Conservation (phyloP, 2,888 invertebrate species). For the Ornithoptera priamus region DNA sequence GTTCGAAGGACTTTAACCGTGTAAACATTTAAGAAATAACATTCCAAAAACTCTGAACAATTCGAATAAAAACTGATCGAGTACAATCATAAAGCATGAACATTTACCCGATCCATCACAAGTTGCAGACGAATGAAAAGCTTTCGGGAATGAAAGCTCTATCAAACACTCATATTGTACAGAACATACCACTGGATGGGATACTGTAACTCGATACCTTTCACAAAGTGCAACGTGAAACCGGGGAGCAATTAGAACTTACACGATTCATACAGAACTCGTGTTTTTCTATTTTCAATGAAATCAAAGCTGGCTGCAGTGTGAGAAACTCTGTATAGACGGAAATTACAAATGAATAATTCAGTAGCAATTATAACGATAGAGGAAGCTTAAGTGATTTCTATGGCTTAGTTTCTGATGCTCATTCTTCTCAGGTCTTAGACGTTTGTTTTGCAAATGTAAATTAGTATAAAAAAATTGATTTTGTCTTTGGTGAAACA, state of each 20-base stretch:
- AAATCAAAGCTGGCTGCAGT: background rate
- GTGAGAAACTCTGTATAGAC: background rate
- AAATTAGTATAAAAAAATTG: too few relatives aligned
- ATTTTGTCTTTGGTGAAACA: too few relatives aligned
- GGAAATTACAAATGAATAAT: background rate
- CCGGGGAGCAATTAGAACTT: conserved; percentile 18
- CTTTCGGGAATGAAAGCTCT: conserved; percentile 7
- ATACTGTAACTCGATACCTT: conserved; percentile 8
- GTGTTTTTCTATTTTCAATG: conserved; percentile 2
- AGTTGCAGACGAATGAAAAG: background rate
- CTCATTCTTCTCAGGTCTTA: too few relatives aligned
- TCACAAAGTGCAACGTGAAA: conserved; percentile 12
- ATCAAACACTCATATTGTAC: conserved; percentile 8
- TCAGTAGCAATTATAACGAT: background rate
- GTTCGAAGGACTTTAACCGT: too few relatives aligned
- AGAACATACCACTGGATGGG: conserved; percentile 3
- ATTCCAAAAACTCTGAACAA: background rate
- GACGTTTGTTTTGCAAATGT: too few relatives aligned
- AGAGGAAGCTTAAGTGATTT: too few relatives aligned
- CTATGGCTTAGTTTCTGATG: too few relatives aligned
- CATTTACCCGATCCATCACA: background rate
- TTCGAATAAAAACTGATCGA: background rate
- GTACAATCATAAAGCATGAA: background rate
- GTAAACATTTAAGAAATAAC: too few relatives aligned
- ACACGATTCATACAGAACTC: background rate